A percentile compares a stretch with the other conserved stretches of the same genome.
phyloP scores from a whole-genome alignment of 2,888 invertebrate species.

The Incurvaria masculella region DNA sequence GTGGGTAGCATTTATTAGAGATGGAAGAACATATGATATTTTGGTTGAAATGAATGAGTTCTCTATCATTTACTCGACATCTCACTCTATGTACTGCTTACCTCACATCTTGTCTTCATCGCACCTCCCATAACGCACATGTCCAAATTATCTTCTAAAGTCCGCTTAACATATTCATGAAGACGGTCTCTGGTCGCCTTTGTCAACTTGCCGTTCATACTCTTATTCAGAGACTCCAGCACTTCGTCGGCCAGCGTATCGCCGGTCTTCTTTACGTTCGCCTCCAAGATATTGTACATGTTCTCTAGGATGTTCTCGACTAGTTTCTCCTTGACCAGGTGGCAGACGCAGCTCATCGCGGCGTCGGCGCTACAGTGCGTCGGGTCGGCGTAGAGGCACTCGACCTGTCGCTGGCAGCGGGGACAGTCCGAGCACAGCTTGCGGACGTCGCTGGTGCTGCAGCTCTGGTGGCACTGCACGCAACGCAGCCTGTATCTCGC shows the following conservation, averaged over 20 bases:
- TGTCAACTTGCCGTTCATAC: slow-evolving; percentile 40
- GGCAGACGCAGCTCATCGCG: slow-evolving; percentile 35
- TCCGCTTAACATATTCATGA: slow-evolving; percentile 35
- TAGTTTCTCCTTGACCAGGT: slow-evolving; percentile 34
- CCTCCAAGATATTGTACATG: slow-evolving; percentile 39
- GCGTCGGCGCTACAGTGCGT: slow-evolving; percentile 26
- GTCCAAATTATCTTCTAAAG: slow-evolving; percentile 39
- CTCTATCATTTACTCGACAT: background rate
- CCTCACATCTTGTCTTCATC: slow-evolving; percentile 47
- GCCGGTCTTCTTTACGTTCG: slow-evolving; percentile 24
- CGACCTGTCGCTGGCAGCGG: slow-evolving; percentile 27
- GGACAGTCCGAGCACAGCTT: slow-evolving; percentile 40
- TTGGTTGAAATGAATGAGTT: background rate
- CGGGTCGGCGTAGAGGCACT: slow-evolving; percentile 25
- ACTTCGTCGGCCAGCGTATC: slow-evolving; percentile 34
- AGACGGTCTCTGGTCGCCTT: slow-evolving; percentile 28
- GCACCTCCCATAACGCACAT: slow-evolving; percentile 45
- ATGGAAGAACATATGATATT: too few species aligned
- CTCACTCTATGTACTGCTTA: slow-evolving; percentile 16
- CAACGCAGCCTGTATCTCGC: slow-evolving; percentile 24
- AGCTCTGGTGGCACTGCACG: slow-evolving; percentile 28
- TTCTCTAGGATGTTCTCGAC: slow-evolving; percentile 45
- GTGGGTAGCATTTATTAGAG: too few species aligned
- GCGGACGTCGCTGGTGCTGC: slow-evolving; percentile 31
- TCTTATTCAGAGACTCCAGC: slow-evolving; percentile 28